A percentile compares a stretch with the other conserved stretches of the same genome.
phyloP scores from a whole-genome alignment of 2,888 invertebrate species.

The Trilocha varians region DNA sequence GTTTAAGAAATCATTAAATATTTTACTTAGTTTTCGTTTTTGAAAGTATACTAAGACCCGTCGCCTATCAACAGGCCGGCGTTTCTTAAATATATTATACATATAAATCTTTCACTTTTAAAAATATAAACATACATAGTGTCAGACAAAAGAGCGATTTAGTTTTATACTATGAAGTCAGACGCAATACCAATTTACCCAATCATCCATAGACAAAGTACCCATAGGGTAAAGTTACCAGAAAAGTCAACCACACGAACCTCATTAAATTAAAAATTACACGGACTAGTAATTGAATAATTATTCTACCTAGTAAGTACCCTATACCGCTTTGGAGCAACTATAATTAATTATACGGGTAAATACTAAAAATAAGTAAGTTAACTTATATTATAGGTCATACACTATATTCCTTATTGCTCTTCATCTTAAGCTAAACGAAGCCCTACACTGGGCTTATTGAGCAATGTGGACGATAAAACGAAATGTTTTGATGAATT shows the following conservation, averaged over 20 bases:
- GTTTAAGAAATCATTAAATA: not conserved
- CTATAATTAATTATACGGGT: conserved; percentile 39
- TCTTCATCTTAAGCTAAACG: conserved; percentile 59
- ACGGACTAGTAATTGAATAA: conserved; percentile 69
- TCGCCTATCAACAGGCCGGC: no score
- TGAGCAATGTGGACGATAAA: conserved; percentile 66
- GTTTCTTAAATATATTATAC: no score
- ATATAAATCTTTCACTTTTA: no score
- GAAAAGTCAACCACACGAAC: conserved; percentile 14
- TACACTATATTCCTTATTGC: conserved; percentile 47
- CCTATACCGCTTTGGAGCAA: conserved; percentile 70
- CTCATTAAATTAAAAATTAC: conserved; percentile 63
- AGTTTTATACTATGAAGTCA: no score
- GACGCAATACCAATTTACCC: no score
- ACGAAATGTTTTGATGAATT: no score
- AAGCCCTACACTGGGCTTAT: conserved; percentile 53
- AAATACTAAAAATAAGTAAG: conserved; percentile 45
- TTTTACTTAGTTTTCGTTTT: not conserved
- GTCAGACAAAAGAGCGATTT: no score
- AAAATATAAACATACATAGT: no score
- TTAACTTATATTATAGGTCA: conserved; percentile 40
- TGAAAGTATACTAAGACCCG: no score
- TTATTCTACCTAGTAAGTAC: conserved; percentile 72
- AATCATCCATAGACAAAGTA: no score
- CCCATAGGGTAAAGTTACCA: no score